Conservation (phyloP, 2,113 vertebrate genomes). For the Cephalopterus ornatus region DNA sequence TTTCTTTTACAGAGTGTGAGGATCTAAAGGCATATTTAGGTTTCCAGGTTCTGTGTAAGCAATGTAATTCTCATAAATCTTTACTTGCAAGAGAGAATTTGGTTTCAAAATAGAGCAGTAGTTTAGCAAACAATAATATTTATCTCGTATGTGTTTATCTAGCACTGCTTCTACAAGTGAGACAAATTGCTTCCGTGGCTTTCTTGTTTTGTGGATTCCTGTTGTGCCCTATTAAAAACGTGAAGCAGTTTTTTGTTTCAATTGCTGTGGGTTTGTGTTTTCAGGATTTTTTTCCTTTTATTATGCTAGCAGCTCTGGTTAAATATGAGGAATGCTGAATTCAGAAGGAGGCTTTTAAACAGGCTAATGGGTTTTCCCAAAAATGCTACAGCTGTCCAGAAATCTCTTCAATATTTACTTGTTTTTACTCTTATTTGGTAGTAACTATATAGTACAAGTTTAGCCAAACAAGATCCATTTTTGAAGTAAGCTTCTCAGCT, state of each 20-base stretch:
- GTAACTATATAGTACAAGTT: background rate
- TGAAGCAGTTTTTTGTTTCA: background rate
- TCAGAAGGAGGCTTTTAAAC: background rate
- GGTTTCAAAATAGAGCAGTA: conserved; percentile 11
- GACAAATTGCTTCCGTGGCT: background rate
- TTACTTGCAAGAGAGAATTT: conserved; percentile 43
- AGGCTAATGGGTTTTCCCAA: background rate
- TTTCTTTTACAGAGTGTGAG: background rate
- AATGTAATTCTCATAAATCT: conserved; percentile 72
- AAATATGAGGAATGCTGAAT: background rate
- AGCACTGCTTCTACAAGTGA: conserved; percentile 19
- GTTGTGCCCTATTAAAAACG: background rate
- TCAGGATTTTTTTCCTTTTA: background rate
- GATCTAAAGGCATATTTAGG: conserved; percentile 62
- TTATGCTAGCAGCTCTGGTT: background rate
- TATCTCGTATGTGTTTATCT: conserved; percentile 1
- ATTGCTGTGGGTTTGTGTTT: background rate
- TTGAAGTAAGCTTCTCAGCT: background rate
- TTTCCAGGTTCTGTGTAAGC: conserved; percentile 59
- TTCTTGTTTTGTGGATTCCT: background rate
- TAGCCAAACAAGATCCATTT: background rate
- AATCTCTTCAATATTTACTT: background rate
- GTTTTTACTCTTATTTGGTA: background rate
- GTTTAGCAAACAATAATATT: conserved; percentile 62
- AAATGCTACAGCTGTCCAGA: background rate